Evolutionary conservation across 2,797 vertebrate species (phyloP).

Genomic region (Dendrocincla fuliginosa): DNA sequence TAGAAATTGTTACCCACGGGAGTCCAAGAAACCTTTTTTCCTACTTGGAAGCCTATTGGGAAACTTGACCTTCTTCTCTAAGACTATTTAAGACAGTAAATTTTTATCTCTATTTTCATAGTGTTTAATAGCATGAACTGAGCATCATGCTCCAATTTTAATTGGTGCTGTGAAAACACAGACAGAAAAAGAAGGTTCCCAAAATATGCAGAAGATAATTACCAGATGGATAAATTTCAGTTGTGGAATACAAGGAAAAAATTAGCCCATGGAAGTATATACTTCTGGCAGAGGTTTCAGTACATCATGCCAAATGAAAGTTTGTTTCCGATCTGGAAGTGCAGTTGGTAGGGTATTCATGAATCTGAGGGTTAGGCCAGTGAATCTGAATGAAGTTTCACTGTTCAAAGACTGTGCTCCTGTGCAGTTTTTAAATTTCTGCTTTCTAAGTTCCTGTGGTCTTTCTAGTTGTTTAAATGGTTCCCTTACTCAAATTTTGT

Average conservation of each 20-base stretch:
- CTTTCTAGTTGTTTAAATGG: neutral
- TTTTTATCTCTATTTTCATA: neutral
- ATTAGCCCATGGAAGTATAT: neutral
- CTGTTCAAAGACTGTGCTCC: neutral
- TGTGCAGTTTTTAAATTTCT: neutral
- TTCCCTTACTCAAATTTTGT: neutral
- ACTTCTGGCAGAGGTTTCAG: neutral
- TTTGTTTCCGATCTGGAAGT: neutral
- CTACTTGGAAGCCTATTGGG: neutral
- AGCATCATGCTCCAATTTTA: neutral
- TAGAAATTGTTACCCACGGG: neutral
- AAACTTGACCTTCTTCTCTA: neutral
- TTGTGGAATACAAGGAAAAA: neutral
- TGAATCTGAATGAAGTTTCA: neutral
- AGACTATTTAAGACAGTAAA: neutral
- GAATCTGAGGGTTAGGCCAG: neutral
- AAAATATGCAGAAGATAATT: neutral
- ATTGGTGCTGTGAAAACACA: constrained; percentile 8
- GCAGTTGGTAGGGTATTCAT: neutral
- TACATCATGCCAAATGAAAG: neutral
- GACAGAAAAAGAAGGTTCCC: neutral
- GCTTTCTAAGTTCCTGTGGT: neutral
- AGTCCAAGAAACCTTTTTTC: neutral
- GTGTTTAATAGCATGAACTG: neutral
- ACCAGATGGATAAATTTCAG: constrained; percentile 3